phyloP scores from a whole-genome alignment of 2,113 vertebrate species.

The Lonchura striata region DNA sequence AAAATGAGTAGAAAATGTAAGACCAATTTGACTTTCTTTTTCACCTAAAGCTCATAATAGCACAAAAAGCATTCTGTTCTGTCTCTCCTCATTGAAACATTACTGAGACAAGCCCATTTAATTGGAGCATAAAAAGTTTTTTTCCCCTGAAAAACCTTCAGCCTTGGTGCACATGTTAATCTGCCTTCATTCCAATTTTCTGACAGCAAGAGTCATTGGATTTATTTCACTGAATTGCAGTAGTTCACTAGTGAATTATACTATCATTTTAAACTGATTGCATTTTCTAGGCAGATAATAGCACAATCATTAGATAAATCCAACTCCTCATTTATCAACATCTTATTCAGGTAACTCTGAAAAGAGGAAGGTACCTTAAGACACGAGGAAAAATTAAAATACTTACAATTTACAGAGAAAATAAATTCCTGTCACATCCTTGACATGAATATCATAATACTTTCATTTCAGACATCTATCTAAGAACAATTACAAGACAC shows the following conservation, averaged over 20 bases:
- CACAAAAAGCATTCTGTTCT: not conserved
- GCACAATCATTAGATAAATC: not conserved
- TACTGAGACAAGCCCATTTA: not conserved
- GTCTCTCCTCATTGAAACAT: not conserved
- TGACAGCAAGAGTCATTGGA: conserved; percentile 14
- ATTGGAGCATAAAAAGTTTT: not conserved
- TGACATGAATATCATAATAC: not conserved
- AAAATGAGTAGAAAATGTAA: not conserved
- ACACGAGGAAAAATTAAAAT: not conserved
- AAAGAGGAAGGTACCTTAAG: not conserved
- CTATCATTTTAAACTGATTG: not conserved
- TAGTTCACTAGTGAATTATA: not conserved
- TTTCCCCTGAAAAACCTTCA: not conserved
- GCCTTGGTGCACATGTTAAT: not conserved
- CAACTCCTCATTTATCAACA: conserved; percentile 7
- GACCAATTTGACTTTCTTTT: not conserved
- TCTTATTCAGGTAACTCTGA: not conserved
- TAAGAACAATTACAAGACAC: not conserved
- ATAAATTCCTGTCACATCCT: not conserved
- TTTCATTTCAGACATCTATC: not conserved
- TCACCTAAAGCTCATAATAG: not conserved
- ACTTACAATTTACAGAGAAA: not conserved
- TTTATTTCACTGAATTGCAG: conserved; percentile 53
- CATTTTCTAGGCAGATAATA: conserved; percentile 38
- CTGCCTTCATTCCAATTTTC: conserved; percentile 21